Evolutionary conservation across 2,113 vertebrate genomes (phyloP), one percentile per base, ranked within the genome.

Genomic region (Puma concolor): DNA sequence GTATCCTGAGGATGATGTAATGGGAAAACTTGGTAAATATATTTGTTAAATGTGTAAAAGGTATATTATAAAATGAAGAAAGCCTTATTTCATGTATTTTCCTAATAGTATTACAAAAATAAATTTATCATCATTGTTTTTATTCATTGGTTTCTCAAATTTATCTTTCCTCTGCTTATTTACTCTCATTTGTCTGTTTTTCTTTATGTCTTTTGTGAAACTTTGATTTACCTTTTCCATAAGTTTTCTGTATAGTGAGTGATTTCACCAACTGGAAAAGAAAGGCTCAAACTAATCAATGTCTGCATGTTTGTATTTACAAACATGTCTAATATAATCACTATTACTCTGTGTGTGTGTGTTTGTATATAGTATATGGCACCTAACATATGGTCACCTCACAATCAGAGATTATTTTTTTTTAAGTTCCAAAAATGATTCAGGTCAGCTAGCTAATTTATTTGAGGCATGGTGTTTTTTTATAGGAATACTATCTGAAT

Each of bases 261-360:
- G 31, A 90, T 88, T 82, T 88, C 79, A 31, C 74, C 60, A 87
- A 50, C 31, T 95, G 10, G 33, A 67, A 71, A 94, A 96, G 16
- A 63, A 79, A 66, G 69, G 19, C 15, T 87, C 21, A 83, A 67
- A 63, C 12, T 36, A 79, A 60, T 72, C 15, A 52, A 16, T 2
- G 5, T 64, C 13, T 44, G 6, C 14, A 29, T 57, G 16, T 72
- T 71, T 80, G 2, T 83, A 66, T 96, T 84, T 88, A 67, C 41
- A 27, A 50, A 84, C 27, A 85, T 38, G 15, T 60, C 71, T 76
- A 86, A 33, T 85, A 72, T 23, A 52, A 50, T 66, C 27, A n/a
- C 29, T 27, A 23, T 79, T 71, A 36, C 50, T 87, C 13, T 93
- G 63, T 36, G 0, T 69, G 19, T 71, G 10, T 76, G 16, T 50